Conservation (phyloP, 2,113 vertebrate genomes). For the Sciurus niger region DNA sequence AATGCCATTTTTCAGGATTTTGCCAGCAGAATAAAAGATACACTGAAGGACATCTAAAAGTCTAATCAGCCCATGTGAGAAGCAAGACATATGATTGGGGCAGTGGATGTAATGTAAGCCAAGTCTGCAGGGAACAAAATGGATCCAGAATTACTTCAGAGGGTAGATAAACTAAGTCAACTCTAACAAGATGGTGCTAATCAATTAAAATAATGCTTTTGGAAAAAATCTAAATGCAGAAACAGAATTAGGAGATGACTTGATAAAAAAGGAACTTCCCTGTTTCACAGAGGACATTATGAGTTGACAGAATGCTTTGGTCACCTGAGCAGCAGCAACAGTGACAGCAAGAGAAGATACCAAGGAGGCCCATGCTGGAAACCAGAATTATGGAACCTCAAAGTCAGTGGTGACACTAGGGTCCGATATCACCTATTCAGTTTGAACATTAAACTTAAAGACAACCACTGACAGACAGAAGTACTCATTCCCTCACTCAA, state of each 20-base stretch:
- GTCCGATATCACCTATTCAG: background rate
- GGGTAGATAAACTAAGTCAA: background rate
- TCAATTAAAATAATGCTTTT: conserved; percentile 32
- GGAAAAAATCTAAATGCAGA: background rate
- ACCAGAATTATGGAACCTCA: background rate
- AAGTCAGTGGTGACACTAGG: background rate
- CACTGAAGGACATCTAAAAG: background rate
- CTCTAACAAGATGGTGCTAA: conserved; percentile 8
- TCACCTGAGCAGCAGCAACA: background rate
- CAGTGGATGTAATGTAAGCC: background rate
- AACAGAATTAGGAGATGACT: background rate
- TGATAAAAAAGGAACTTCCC: background rate
- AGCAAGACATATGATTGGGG: background rate
- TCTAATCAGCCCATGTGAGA: background rate
- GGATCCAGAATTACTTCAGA: conserved; percentile 36
- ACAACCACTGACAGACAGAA: background rate
- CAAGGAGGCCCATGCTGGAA: background rate
- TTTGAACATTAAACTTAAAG: background rate
- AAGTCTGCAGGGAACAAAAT: background rate
- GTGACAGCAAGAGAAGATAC: background rate
- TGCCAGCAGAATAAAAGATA: conserved; percentile 37
- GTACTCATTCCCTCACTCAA: background rate
- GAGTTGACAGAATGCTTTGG: background rate
- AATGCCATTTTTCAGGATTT: background rate
- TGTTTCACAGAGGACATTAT: background rate